Conservation (phyloP, 1,140 invertebrate species). For the Teleopsis dalmanni region DNA sequence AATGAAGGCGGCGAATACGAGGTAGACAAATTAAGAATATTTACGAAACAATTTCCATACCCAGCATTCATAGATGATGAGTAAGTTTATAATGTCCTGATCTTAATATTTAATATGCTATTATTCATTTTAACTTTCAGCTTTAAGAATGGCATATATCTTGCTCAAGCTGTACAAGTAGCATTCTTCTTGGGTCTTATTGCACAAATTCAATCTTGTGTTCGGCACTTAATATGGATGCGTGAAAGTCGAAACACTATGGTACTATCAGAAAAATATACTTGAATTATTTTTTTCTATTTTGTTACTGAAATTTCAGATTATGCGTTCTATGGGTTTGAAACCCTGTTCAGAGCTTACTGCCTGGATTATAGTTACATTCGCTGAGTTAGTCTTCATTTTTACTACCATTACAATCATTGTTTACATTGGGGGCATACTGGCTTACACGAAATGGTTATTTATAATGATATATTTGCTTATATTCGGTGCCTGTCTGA, state of each 20-base stretch:
- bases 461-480: slow-evolving; percentile 51
- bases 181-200: slow-evolving; percentile 57
- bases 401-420: slow-evolving; percentile 47
- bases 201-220: slow-evolving; percentile 53
- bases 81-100: slow-evolving; percentile 43
- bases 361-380: slow-evolving; percentile 54
- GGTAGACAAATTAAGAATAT: slow-evolving; percentile 48
- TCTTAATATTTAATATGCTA: background rate
- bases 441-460: slow-evolving; percentile 50
- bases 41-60: slow-evolving; percentile 61
- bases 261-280: slow-evolving; percentile 41
- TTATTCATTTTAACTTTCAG: slow-evolving; percentile 34
- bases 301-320: slow-evolving; percentile 30
- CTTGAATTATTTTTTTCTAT: background rate
- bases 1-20: slow-evolving; percentile 16
- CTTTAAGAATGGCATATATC: slow-evolving; percentile 56
- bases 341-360: slow-evolving; percentile 52
- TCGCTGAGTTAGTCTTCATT: slow-evolving; percentile 49
- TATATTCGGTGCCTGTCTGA: slow-evolving; percentile 51
- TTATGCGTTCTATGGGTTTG: slow-evolving; percentile 62
- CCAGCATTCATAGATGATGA: slow-evolving; percentile 56
- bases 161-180: slow-evolving; percentile 55
- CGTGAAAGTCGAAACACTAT: slow-evolving; percentile 58
- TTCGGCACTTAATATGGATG: slow-evolving; percentile 57
- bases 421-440: slow-evolving; percentile 49